phyloP scores from a whole-genome alignment of 1,140 invertebrate genomes.

The Pristionchus pacificus region DNA sequence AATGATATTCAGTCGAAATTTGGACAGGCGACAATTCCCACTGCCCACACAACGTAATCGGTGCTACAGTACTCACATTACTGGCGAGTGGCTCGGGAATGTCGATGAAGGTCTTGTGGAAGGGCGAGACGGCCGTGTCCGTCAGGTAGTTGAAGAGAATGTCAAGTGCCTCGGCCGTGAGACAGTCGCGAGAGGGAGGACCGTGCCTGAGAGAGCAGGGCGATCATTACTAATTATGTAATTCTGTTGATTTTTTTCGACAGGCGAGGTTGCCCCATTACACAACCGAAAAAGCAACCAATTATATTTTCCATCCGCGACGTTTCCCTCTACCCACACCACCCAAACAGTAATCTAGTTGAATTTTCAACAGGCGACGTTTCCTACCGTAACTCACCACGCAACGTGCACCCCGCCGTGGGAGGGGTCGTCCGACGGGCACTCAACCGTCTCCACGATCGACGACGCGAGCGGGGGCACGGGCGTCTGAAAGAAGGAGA shows the following conservation, averaged over 20 bases:
- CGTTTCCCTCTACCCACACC: no score
- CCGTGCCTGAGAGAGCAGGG: no score
- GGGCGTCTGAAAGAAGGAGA: slow-evolving; percentile 17
- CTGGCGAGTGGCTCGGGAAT: slow-evolving; percentile 75
- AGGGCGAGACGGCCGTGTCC: slow-evolving; percentile 75
- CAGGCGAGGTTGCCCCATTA: no score
- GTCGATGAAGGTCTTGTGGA: slow-evolving; percentile 80
- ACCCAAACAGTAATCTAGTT: neutral
- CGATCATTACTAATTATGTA: no score
- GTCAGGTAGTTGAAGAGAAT: slow-evolving; percentile 79
- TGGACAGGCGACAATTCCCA: no score
- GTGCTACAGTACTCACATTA: slow-evolving; percentile 63
- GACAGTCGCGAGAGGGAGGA: neutral
- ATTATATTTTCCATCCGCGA: no score
- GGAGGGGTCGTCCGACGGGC: slow-evolving; percentile 79
- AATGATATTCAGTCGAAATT: no score
- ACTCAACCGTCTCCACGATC: slow-evolving; percentile 64
- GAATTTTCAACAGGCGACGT: neutral
- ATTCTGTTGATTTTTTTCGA: no score
- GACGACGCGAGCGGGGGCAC: slow-evolving; percentile 66
- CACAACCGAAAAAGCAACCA: no score
- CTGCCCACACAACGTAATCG: slow-evolving; percentile 28
- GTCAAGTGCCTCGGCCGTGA: slow-evolving; percentile 61
- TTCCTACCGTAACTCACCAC: slow-evolving; percentile 62
- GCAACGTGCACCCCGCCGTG: slow-evolving; percentile 75